phyloP scores from a whole-genome alignment of 2,888 invertebrate species.

The Cepaea hortensis region DNA sequence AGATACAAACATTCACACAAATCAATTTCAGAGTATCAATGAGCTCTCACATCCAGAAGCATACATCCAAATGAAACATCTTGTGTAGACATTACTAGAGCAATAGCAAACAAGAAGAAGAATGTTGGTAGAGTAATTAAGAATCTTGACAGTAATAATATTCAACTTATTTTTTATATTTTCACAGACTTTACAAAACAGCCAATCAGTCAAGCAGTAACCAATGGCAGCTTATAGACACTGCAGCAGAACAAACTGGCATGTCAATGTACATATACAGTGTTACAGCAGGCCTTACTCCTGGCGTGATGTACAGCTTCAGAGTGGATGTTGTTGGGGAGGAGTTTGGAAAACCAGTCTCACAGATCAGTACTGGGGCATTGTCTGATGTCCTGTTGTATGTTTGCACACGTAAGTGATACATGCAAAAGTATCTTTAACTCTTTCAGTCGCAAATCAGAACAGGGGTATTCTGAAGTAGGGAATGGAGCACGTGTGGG shows the following conservation, averaged over 20 bases:
- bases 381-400: conserved; percentile 51
- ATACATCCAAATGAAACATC: too few relatives aligned
- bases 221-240: conserved; percentile 5
- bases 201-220: not conserved
- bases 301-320: conserved; percentile 57
- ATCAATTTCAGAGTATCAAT: too few relatives aligned
- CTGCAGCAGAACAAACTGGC: not conserved
- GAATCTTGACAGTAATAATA: too few relatives aligned
- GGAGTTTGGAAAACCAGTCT: conserved; percentile 58
- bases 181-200: conserved; percentile 14
- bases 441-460: too few relatives aligned
- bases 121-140: too few relatives aligned
- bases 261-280: conserved; percentile 40
- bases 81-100: too few relatives aligned
- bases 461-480: too few relatives aligned
- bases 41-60: too few relatives aligned
- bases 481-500: too few relatives aligned
- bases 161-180: too few relatives aligned
- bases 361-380: conserved; percentile 51
- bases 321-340: conserved; percentile 60
- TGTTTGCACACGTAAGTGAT: conserved; percentile 53
- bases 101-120: too few relatives aligned
- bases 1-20: too few relatives aligned
- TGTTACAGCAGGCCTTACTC: conserved; percentile 49
- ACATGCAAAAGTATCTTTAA: not conserved